Base-by-base conservation (phyloP, 2,797 vertebrate species). In the Triplophysa bombifrons region DNA sequence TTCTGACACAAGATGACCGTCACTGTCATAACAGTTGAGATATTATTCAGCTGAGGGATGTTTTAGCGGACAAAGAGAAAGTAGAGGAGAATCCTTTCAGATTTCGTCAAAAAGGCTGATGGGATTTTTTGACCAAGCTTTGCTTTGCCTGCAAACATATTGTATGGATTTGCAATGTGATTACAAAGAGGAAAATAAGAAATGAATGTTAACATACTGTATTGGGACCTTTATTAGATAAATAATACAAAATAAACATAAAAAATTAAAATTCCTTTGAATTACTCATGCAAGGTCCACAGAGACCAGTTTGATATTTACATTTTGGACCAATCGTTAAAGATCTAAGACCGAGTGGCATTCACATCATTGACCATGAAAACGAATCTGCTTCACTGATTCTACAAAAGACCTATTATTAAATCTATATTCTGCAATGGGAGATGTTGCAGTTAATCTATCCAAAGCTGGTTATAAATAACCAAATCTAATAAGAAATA, bases 11-110 rank as follows among this genome's bases (percentile, higher is more conserved):
- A 73, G 67, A 82, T 69, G 78, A 67, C 83, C 83, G 65, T 56
- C 63, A 8, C 74, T 80, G 80, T 83, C 72, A 78, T 84, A 76
- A 83, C 50, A 30, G 73, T 67, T 55, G 72, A 82, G 83, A 83
- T 60, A 80, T 70, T 78, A 76, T 71, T 84, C 77, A 51, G 22
- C 71, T 19, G 30, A 55, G 30, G 63, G 74, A 60, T 64, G 19
- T 56, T 61, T 72, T 19, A 14, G 74, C 63, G 63, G 46, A 50
- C 50, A 68, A 68, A 76, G 46, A 8, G 46, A 78, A 60, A 38
- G 48, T 22, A 71, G 50, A 76, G 16, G 14, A 50, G 55, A 61
- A 76, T 30, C n/a, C 53, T 72, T 34, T 50, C 30, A 67, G 53
- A 64, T 27, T 66, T 51, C 50, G 38, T 4, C 34, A 2, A 55